A percentile compares a stretch with the other conserved stretches of the same genome.
These are phyloP conservation scores for Brachypalpus laphriformis DNA, from an alignment of 2,888 invertebrate genomes.

Conservation along the genomic window DNA sequence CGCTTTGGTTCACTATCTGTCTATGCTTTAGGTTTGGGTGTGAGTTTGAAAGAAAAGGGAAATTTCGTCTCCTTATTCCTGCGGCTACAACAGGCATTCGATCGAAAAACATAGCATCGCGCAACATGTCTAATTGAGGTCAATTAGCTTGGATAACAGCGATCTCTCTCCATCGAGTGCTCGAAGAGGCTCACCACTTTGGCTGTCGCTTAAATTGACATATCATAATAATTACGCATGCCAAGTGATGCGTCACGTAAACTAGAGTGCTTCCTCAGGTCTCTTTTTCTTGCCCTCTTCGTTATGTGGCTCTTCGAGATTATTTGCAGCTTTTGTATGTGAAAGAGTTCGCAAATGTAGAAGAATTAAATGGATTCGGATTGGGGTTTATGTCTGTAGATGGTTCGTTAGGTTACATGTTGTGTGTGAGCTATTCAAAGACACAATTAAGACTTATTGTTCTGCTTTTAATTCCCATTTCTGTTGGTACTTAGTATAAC, in stretches of 20 bases:
- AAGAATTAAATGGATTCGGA: background rate
- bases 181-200: slow-evolving; percentile 65
- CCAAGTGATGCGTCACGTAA: slow-evolving; percentile 66
- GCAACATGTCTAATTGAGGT: slow-evolving; percentile 79
- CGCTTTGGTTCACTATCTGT: slow-evolving; percentile 8
- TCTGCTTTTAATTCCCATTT: background rate
- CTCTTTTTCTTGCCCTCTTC: background rate
- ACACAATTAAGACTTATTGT: background rate
- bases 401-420: background rate
- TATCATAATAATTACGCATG: slow-evolving; percentile 73
- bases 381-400: background rate
- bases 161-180: slow-evolving; percentile 55
- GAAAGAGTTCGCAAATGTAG: slow-evolving; percentile 8
- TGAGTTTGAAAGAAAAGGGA: slow-evolving; percentile 1
- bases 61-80: slow-evolving; percentile 25
- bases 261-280: slow-evolving; percentile 44
- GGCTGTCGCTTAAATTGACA: slow-evolving; percentile 68
- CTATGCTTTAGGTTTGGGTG: background rate
- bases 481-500: background rate
- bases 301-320: background rate
- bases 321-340: background rate
- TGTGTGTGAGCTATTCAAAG: background rate
- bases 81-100: slow-evolving; percentile 24
- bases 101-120: slow-evolving; percentile 68
- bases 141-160: slow-evolving; percentile 80